Evolutionary conservation across 2,113 vertebrate genomes (phyloP).

Genomic region (Megaceryle torquata): DNA sequence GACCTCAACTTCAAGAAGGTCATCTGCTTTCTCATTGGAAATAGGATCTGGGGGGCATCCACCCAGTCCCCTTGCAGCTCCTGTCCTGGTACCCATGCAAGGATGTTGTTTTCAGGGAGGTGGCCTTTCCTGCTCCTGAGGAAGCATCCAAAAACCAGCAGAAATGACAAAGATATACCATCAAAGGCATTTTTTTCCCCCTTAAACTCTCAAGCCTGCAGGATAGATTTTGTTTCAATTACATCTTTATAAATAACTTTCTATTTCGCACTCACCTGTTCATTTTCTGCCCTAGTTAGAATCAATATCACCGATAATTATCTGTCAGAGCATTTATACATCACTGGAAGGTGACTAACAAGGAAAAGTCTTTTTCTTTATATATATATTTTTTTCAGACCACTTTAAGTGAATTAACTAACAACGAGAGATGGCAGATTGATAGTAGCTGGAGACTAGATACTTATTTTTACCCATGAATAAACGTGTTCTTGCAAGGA

Average conservation of each 20-base stretch:
- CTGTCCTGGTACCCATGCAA: rapidly evolving
- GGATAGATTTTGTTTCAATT: conserved; percentile 19
- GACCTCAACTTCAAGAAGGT: background rate
- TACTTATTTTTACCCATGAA: background rate
- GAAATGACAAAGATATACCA: background rate
- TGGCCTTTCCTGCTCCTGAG: background rate
- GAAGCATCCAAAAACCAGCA: background rate
- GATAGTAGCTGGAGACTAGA: background rate
- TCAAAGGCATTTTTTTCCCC: background rate
- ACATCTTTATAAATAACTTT: conserved; percentile 40
- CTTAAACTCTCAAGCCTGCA: background rate
- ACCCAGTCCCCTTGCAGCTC: background rate
- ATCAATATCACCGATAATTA: conserved; percentile 34
- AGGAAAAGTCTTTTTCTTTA: background rate
- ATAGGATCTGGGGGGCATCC: rapidly evolving
- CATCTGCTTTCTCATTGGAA: background rate
- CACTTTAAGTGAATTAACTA: background rate
- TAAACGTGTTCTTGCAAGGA: background rate
- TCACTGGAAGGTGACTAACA: conserved; percentile 15
- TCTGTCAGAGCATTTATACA: background rate
- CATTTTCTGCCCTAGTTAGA: conserved; percentile 31
- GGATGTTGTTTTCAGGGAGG: background rate
- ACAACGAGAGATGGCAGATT: background rate
- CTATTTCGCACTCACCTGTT: conserved; percentile 10
- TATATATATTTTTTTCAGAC: background rate